These are phyloP conservation scores for Pituophis catenifer DNA, from an alignment of 2,113 vertebrate genomes.

Conservation along the genomic window DNA sequence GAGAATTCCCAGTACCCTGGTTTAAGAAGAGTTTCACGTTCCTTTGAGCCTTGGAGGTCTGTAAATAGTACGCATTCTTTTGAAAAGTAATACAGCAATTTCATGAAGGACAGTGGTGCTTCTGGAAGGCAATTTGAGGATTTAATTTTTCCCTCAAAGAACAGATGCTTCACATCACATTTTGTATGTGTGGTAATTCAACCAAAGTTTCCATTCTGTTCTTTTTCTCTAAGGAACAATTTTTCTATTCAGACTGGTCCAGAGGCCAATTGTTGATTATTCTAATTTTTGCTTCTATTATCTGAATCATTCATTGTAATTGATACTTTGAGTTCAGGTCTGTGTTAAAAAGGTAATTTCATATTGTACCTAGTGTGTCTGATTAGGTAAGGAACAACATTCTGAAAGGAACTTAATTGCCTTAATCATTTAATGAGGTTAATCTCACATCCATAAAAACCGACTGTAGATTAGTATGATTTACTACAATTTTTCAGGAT, in stretches of 20 bases:
- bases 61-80: not conserved
- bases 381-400: slow-evolving; percentile 23
- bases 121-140: slow-evolving; percentile 20
- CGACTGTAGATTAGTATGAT: slow-evolving; percentile 23
- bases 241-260: not conserved
- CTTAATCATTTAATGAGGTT: slow-evolving; percentile 42
- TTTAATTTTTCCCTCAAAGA: slow-evolving; percentile 7
- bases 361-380: slow-evolving; percentile 19
- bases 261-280: not conserved
- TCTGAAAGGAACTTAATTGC: slow-evolving; percentile 36
- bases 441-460: slow-evolving; percentile 29
- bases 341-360: slow-evolving; percentile 27
- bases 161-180: slow-evolving; percentile 16
- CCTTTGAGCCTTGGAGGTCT: not conserved
- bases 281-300: slow-evolving; percentile 13
- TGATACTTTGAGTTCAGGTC: not conserved
- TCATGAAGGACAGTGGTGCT: not conserved
- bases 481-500: slow-evolving; percentile 39
- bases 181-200: slow-evolving; percentile 26
- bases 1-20: not conserved
- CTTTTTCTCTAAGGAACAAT: not conserved
- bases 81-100: not conserved
- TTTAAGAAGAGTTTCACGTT: not conserved
- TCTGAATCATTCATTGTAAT: slow-evolving; percentile 11
- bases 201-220: slow-evolving; percentile 18